Evolutionary conservation across 1,140 invertebrate species (phyloP), one percentile per base, ranked within the genome.

Genomic region (Brachionus rotundiformis): DNA sequence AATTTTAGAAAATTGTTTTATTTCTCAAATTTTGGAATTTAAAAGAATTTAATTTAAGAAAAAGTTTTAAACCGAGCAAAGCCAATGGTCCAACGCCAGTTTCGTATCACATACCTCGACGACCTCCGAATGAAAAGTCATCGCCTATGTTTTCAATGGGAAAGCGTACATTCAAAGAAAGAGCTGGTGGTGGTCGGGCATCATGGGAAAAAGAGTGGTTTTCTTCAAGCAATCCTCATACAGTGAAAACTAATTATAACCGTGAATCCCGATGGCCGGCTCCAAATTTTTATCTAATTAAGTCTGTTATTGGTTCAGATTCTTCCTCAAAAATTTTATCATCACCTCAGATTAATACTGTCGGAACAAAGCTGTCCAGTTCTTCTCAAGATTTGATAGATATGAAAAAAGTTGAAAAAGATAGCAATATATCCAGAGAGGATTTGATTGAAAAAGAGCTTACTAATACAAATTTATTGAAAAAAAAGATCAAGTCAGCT

Each of bases 151-250:
- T 13, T 23, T 63, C 79, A 19, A 31, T 81, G 8, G 79, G 79
- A 13, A 63, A 63, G 13, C 23, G 79, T 25, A 39, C n/a, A 10
- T 81, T 81, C 4, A 41, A 63, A 27, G 79, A 81, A 49, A 81
- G 65, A 63, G 11, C 11, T 11, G 79, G 59, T 23, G 79, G 79
- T 47, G 54, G 54, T 31, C 79, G 79, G 19, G 11, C 33, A 4
- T 41, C 41, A n/a, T 81, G 79, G 79, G 54, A 63, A 63, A 81
- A 81, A 65, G 54, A 81, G 49, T 81, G 79, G 79, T 81, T 65
- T 36, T 27, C 25, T 16, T 27, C 19, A 5, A 31, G 29, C 2
- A 63, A 81, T 81, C 79, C 79, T 11, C 47, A 33, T 44, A 41
- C 29, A n/a, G 63, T 44, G 7, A 81, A 81, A 49, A 39, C 54